These are phyloP conservation scores for Lasioglossum villosulum DNA, from an alignment of 2,888 invertebrate species.

Conservation along the genomic window DNA sequence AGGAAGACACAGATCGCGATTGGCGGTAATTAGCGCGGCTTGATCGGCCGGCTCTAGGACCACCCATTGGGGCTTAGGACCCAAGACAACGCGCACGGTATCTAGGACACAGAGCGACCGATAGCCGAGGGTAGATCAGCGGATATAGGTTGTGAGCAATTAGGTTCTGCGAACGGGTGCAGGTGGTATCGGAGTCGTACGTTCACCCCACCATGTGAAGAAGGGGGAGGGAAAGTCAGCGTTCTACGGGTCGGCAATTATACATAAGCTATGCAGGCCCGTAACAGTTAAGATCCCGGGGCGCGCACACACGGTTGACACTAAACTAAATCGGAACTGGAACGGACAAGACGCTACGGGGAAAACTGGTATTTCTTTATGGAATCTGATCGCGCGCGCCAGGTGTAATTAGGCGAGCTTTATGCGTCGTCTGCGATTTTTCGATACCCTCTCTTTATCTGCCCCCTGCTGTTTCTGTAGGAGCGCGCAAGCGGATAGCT, in stretches of 20 bases:
- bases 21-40: conserved; percentile 60
- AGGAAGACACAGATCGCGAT: conserved; percentile 30
- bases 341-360: conserved; percentile 17
- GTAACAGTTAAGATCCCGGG: conserved; percentile 32
- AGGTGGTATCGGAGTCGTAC: conserved; percentile 68
- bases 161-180: conserved; percentile 74
- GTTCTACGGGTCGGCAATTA: conserved; percentile 48
- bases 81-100: conserved; percentile 33
- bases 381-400: conserved; percentile 25
- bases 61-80: conserved; percentile 42
- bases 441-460: conserved; percentile 11
- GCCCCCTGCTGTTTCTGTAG: neutral
- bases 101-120: conserved; percentile 54
- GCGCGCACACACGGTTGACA: neutral
- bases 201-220: conserved; percentile 40
- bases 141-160: conserved; percentile 69
- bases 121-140: conserved; percentile 64
- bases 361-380: conserved; percentile 33
- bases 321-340: conserved; percentile 31
- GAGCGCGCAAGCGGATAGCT: neutral
- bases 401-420: conserved; percentile 32
- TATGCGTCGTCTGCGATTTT: conserved; percentile 34
- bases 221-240: neutral
- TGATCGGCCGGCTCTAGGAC: conserved; percentile 55
- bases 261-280: conserved; percentile 41